Percentiles rank a stretch among this genome's conserved stretches.
Conservation (phyloP, 2,797 vertebrate genomes). For the Acanthurus tractus region DNA sequence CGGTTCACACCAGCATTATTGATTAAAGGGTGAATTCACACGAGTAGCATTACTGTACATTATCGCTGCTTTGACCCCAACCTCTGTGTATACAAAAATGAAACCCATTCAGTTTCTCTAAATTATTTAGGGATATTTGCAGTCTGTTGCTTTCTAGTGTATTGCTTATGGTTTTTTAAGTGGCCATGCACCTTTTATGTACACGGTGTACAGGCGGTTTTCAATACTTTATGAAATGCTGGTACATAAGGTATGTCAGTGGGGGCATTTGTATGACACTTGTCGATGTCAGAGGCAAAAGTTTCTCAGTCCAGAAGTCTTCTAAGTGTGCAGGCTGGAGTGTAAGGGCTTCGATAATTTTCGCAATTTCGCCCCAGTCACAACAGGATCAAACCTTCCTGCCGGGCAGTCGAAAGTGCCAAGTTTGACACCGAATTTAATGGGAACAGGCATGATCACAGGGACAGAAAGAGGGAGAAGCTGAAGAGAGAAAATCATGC, state of each 20-base stretch:
- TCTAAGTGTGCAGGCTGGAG: constrained; percentile 13
- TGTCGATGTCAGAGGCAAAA: constrained; percentile 17
- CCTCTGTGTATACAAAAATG: background rate
- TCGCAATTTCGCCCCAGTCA: constrained; percentile 32
- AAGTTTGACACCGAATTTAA: constrained; percentile 37
- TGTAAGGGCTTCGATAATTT: constrained; percentile 39
- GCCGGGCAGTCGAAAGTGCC: constrained; percentile 48
- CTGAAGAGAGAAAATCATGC: constrained; percentile 43
- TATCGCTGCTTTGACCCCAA: constrained; percentile 3
- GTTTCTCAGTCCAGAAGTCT: constrained; percentile 15
- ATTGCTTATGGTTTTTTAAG: background rate
- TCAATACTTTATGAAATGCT: constrained; percentile 5
- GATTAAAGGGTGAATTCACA: background rate
- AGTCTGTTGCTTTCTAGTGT: constrained; percentile 17
- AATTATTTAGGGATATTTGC: constrained; percentile 17
- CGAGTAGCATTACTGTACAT: background rate
- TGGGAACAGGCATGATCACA: constrained; percentile 52
- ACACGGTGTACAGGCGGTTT: constrained; percentile 6
- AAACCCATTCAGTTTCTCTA: constrained; percentile 14
- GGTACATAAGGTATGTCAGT: background rate
- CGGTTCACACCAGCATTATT: background rate
- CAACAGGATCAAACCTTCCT: constrained; percentile 47
- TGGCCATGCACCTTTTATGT: background rate
- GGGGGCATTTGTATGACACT: constrained; percentile 9
- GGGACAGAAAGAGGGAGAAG: constrained; percentile 20